These are phyloP conservation scores for Drosophila orena DNA, from an alignment of 1,140 invertebrate species.

Conservation along the genomic window DNA sequence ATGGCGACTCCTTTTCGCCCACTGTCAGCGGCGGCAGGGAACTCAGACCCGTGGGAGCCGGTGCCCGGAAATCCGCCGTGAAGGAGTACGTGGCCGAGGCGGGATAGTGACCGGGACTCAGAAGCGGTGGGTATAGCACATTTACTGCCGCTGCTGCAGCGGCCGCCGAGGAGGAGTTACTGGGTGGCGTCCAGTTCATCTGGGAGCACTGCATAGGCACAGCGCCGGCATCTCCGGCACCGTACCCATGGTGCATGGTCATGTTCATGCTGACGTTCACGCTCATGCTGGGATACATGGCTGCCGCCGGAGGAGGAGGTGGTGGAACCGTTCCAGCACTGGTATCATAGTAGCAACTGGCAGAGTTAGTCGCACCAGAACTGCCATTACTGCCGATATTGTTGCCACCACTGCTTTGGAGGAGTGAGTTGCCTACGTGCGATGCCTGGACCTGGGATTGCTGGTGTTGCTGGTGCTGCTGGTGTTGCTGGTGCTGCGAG, in stretches of 20 bases:
- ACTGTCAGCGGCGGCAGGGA: constrained; percentile 52
- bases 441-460: constrained; percentile 68
- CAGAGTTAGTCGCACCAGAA: constrained; percentile 16
- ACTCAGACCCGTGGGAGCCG: constrained; percentile 71
- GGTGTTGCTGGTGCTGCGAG: constrained; percentile 53
- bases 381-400: constrained; percentile 32
- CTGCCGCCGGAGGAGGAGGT: constrained; percentile 62
- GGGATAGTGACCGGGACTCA: constrained; percentile 88
- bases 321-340: constrained; percentile 18
- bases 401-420: constrained; percentile 45
- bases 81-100: constrained; percentile 90
- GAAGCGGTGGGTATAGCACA: constrained; percentile 87
- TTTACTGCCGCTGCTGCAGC: constrained; percentile 85
- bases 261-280: constrained; percentile 99
- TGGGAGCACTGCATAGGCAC: constrained; percentile 88
- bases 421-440: constrained; percentile 69
- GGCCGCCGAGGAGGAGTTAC: constrained; percentile 84
- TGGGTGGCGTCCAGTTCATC: constrained; percentile 89
- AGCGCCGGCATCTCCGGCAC: constrained; percentile 86
- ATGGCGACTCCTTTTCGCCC: constrained; percentile 71
- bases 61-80: constrained; percentile 90
- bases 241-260: constrained; percentile 96
- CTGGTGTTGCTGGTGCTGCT: constrained; percentile 56
- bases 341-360: constrained; percentile 73
- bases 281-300: constrained; percentile 94